Conservation (phyloP, 2,888 invertebrate genomes). For the Anodontia alba region DNA sequence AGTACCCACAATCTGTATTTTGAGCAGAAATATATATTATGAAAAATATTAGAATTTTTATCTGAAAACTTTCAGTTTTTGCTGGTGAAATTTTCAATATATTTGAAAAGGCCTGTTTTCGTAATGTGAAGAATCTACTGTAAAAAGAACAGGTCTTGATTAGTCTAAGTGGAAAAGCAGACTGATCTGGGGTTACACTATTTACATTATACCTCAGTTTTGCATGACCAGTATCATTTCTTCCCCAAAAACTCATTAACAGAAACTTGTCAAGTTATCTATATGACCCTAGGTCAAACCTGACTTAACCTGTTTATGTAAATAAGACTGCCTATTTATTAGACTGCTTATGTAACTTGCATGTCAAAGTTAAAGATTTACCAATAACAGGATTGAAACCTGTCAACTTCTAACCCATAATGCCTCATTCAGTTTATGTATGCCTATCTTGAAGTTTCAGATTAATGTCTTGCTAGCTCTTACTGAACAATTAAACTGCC, state of each 20-base stretch:
- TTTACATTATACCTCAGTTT: too few relatives aligned
- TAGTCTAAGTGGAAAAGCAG: too few relatives aligned
- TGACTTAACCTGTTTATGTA: constrained; percentile 55
- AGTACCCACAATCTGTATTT: too few relatives aligned
- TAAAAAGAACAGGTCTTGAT: too few relatives aligned
- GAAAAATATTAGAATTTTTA: too few relatives aligned
- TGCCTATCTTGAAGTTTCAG: constrained; percentile 14
- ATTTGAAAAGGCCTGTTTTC: too few relatives aligned
- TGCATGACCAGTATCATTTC: too few relatives aligned
- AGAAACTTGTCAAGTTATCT: constrained; percentile 36
- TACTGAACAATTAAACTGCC: constrained; percentile 23
- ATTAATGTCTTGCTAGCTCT: constrained; percentile 14
- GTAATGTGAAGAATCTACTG: too few relatives aligned
- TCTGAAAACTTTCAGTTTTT: too few relatives aligned
- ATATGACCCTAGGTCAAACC: constrained; percentile 55
- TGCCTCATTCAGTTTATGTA: constrained; percentile 20
- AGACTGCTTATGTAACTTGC: constrained; percentile 9
- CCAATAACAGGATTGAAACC: constrained; percentile 12
- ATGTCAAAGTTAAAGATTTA: constrained; percentile 19
- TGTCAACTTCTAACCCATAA: constrained; percentile 18
- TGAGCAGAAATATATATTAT: too few relatives aligned
- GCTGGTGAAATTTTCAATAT: too few relatives aligned
- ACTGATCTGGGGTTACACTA: too few relatives aligned
- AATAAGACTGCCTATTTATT: constrained; percentile 37
- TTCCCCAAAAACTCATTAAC: background rate